Conservation (phyloP, 1,140 invertebrate species). For the Zaprionus gabonicus region DNA sequence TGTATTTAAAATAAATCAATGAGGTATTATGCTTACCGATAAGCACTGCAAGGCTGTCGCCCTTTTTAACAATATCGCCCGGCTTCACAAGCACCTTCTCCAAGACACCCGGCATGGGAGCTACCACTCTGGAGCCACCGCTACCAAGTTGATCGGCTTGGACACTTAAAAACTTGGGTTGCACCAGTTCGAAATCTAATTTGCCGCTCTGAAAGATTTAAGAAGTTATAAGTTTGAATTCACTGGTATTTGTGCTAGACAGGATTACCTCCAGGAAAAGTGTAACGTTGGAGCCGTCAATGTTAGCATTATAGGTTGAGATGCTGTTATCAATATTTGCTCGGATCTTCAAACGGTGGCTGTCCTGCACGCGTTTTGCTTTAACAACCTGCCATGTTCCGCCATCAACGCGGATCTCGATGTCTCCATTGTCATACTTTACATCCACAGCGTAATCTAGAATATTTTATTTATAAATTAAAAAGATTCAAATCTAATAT, state of each 20-base stretch:
- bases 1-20: background rate
- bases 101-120: constrained; percentile 98
- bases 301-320: constrained; percentile 85
- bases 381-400: constrained; percentile 84
- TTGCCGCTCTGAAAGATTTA: constrained; percentile 57
- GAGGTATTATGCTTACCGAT: constrained; percentile 85
- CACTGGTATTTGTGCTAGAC: background rate
- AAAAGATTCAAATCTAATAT: background rate
- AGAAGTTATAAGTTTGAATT: background rate
- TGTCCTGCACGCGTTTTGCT: constrained; percentile 75
- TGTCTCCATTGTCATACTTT: constrained; percentile 73
- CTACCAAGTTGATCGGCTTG: constrained; percentile 69
- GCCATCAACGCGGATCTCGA: constrained; percentile 80
- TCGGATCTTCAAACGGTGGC: constrained; percentile 78
- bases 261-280: constrained; percentile 86
- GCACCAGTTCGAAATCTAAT: constrained; percentile 66
- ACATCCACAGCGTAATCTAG: constrained; percentile 84
- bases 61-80: constrained; percentile 90
- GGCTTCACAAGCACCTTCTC: constrained; percentile 94
- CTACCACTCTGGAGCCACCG: constrained; percentile 79
- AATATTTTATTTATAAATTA: background rate
- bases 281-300: constrained; percentile 85
- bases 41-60: constrained; percentile 92
- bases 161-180: constrained; percentile 85
- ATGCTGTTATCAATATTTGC: constrained; percentile 85